Evolutionary conservation across 2,888 invertebrate species (phyloP), one percentile per base, ranked within the genome.

Genomic region (Zhuqinia jingwanae): DNA sequence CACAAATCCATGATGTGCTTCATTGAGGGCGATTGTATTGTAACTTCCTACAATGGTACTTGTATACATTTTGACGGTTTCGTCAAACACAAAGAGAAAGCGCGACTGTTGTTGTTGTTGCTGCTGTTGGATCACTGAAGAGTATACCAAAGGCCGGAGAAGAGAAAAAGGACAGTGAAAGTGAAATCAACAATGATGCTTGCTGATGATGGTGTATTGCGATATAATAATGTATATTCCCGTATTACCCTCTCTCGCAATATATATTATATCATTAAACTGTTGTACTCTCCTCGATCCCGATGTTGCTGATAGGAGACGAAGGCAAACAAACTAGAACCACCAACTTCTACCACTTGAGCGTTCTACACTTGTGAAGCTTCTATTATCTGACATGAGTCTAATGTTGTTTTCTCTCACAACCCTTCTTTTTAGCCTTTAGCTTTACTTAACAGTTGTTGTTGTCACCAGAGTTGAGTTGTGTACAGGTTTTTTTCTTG

Each of bases 21-120:
- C 89, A 60, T 63, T 78, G 30, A 86, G 87, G 22, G 89, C 89
- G 36, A 89, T 89, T 47, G 89, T 87, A 60, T 88, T 89, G 76
- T 89, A 89, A 36, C 86, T 86, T 22, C 89, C 88, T 73, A 89
- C 87, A 75, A 89, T 88, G 10, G 89, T 87, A 56, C 88, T 89
- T 50, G 89, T 89, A 27, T 89, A 89, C 89, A 89, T 89, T 11
- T 50, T 87, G 60, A 11, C 36, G 53, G 56, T 13, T 75, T 56
- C 36, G 30, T 53, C 15, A 27, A 56, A 75, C 53, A 22, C 30
- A n/a, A 36, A 17, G 56, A 30, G 65, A 6, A n/a, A n/a, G n/a
- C n/a, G n/a, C n/a, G n/a, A n/a, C n/a, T n/a, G n/a, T n/a, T n/a
- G n/a, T n/a, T n/a, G n/a, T n/a, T n/a, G n/a, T n/a, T n/a, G n/a